Conservation (phyloP, 1,140 invertebrate species). For the Philaenus spumarius region DNA sequence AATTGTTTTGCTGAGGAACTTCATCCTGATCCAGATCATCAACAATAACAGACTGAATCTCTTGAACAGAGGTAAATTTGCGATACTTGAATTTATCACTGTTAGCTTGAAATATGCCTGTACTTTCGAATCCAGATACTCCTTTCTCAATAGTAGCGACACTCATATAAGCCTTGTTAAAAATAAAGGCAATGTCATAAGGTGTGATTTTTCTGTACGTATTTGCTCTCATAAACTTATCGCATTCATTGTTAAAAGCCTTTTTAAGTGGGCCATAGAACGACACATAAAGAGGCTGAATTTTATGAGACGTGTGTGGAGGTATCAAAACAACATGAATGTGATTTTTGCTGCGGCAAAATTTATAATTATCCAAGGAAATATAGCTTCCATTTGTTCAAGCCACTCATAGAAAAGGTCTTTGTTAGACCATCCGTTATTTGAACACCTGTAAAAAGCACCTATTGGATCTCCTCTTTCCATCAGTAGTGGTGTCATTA, state of each 20-base stretch:
- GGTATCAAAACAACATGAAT: slow-evolving; percentile 37
- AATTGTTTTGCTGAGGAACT: neutral
- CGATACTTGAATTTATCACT: slow-evolving; percentile 33
- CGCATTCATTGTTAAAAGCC: slow-evolving; percentile 37
- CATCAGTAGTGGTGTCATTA: slow-evolving; percentile 27
- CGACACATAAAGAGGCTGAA: slow-evolving; percentile 37
- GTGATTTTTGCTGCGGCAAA: slow-evolving; percentile 35
- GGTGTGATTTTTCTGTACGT: slow-evolving; percentile 32
- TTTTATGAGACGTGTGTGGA: slow-evolving; percentile 36
- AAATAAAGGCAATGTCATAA: slow-evolving; percentile 32
- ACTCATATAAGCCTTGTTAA: slow-evolving; percentile 28
- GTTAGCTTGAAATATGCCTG: slow-evolving; percentile 38
- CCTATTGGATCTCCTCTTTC: slow-evolving; percentile 30
- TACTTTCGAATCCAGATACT: slow-evolving; percentile 27
- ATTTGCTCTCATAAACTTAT: slow-evolving; percentile 28
- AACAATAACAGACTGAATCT: neutral
- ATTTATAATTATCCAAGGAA: slow-evolving; percentile 24
- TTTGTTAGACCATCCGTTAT: slow-evolving; percentile 35
- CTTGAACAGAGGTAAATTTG: slow-evolving; percentile 34
- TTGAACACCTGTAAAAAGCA: slow-evolving; percentile 30
- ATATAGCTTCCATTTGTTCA: slow-evolving; percentile 35
- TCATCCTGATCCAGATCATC: neutral
- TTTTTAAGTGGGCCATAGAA: slow-evolving; percentile 39
- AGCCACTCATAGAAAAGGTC: slow-evolving; percentile 35
- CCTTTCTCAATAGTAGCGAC: slow-evolving; percentile 30